phyloP scores from a whole-genome alignment of 2,797 vertebrate genomes.

The Lepus townsendii region DNA sequence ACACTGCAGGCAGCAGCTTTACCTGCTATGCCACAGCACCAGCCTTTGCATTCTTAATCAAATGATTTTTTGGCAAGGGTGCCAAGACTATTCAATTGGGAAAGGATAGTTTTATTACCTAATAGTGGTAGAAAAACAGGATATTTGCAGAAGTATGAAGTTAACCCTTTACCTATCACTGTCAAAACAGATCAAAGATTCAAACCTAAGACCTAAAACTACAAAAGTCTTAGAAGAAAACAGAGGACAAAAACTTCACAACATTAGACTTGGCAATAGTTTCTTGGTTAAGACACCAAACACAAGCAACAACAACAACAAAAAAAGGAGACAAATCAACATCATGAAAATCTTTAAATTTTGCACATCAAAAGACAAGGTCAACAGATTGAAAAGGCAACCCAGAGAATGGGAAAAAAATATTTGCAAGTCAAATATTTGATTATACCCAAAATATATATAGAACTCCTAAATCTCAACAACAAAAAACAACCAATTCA shows the following conservation, averaged over 20 bases:
- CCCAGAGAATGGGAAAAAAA: neutral
- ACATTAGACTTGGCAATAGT: no score
- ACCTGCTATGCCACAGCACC: no score
- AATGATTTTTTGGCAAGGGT: neutral
- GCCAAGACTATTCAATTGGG: neutral
- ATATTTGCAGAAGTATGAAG: neutral
- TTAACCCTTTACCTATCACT: neutral
- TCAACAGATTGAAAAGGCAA: no score
- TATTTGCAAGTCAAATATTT: neutral
- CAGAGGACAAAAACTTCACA: neutral
- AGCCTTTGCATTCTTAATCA: neutral
- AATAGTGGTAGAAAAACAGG: neutral
- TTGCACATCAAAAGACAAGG: neutral
- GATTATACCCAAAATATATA: neutral
- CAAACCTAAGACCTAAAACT: neutral
- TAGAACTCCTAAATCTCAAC: neutral
- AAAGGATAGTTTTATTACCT: neutral
- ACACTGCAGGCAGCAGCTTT: no score
- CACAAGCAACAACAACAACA: neutral
- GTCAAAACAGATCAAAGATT: neutral
- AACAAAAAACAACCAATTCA: neutral
- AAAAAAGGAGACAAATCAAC: neutral
- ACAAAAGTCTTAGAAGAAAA: neutral
- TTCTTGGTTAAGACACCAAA: no score
- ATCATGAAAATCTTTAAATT: neutral